Base-by-base conservation (phyloP, 2,797 vertebrate genomes). In the Anableps anableps region DNA sequence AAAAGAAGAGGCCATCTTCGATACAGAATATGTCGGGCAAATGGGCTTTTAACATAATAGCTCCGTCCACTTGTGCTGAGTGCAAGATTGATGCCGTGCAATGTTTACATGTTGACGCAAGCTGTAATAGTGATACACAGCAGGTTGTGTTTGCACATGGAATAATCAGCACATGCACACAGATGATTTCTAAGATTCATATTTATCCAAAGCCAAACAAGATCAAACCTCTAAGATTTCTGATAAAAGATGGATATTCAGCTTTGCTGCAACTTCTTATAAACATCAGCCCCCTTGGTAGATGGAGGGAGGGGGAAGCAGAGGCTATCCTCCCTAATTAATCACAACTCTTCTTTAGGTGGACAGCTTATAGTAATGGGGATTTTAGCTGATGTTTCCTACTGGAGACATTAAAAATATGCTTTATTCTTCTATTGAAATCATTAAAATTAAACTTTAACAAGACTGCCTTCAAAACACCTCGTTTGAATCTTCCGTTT, bases 41-140 rank as follows among this genome's bases (percentile, higher is more conserved):
- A 95, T 91, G 85, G 88, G 90, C 91, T 94, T 94, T 94, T 94
- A 93, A 92, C 90, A 89, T 92, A 93, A 92, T 88, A 90, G 89
- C 86, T 90, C 78, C 77, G 92, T 92, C 86, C 88, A 85, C 84
- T 89, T 89, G 89, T 80, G 87, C 88, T 73, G 87, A 91, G 91
- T 79, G 86, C 68, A 81, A 91, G 93, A 93, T 91, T 92, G 92
- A 94, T 93, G 91, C 76, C 0, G 5, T 19, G 81, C 84, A 45
- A 74, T 88, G 89, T 89, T 90, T 87, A 90, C 84, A 83, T 91
- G 92, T 92, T 86, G 90, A 91, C 91, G 88, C 80, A 50, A 83
- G 90, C 88, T 77, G 87, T 87, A 90, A 90, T 58, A 60, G 80
- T 89, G 90, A 92, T 82, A 77, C 91, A 88, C 90, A 87, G 29